Evolutionary conservation across 1,140 invertebrate species (phyloP).

Genomic region (Drosophila persimilis): DNA sequence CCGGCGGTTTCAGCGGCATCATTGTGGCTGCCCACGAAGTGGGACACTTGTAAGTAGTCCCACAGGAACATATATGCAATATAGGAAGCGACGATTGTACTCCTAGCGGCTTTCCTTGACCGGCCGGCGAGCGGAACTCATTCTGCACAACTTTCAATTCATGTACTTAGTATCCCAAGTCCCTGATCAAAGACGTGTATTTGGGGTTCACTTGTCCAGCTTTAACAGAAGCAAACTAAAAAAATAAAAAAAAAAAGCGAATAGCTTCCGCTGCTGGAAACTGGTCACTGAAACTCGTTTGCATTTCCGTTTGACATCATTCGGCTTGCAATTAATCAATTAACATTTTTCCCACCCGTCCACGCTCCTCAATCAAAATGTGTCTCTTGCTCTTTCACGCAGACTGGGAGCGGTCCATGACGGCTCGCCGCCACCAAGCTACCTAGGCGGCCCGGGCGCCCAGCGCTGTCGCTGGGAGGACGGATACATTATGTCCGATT

Average conservation of each 20-base stretch:
- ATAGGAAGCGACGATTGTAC: background rate
- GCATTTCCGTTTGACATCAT: slow-evolving; percentile 77
- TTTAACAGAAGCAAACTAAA: slow-evolving; percentile 22
- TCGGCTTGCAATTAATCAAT: slow-evolving; percentile 71
- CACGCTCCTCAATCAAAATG: slow-evolving; percentile 45
- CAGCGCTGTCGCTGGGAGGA: slow-evolving; percentile 98
- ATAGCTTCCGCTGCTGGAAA: slow-evolving; percentile 54
- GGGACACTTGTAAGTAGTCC: slow-evolving; percentile 94
- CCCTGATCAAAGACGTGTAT: background rate
- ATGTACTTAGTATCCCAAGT: slow-evolving; percentile 2
- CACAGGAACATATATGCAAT: background rate
- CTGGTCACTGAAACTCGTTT: slow-evolving; percentile 64
- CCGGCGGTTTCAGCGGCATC: slow-evolving; percentile 97
- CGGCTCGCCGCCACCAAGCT: slow-evolving; percentile 96
- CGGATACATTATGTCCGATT: slow-evolving; percentile 97
- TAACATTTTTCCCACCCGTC: slow-evolving; percentile 50
- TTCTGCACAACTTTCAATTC: slow-evolving; percentile 21
- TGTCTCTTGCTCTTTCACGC: slow-evolving; percentile 44
- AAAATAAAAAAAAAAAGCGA: slow-evolving; percentile 34
- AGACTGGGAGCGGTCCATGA: slow-evolving; percentile 97
- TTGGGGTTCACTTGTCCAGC: slow-evolving; percentile 33
- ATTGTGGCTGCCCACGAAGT: slow-evolving; percentile 98
- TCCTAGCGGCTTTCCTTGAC: slow-evolving; percentile 11
- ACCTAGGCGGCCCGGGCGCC: slow-evolving; percentile 96
- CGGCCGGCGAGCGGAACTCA: slow-evolving; percentile 33